Evolutionary conservation across 1,140 invertebrate species (phyloP), one percentile per base, ranked within the genome.

Genomic region (Araneus ventricosus): DNA sequence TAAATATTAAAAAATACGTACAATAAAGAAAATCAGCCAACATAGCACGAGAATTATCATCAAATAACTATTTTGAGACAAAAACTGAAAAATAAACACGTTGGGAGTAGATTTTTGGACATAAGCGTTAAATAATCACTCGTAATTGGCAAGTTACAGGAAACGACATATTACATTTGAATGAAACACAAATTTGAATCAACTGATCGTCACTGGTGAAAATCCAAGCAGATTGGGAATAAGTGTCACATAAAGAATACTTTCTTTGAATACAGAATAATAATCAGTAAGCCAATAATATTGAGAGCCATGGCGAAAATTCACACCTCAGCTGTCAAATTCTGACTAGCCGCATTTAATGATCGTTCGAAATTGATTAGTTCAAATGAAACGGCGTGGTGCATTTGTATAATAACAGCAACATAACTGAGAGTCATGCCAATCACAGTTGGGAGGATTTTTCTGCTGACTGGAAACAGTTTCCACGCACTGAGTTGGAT

Each of bases 381-480:
- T 8, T 61, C n/a, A 17, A 67, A 37, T 6, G 80, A 70, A 4
- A 79, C 90, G 1, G 90, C 90, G n/a, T 84, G 59, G 39, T 93
- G 91, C 85, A 93, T 87, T 85, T 93, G 91, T 24, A 93, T 61
- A 10, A 93, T 93, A 8, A 93, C 91, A 2, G 85, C 82, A 22
- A 93, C 70, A 34, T 93, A 93, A 57, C 91, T 93, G 45, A 93
- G 7, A 10, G 91, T 93, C 30, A 88, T 45, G 8, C 91, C 91
- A 22, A 88, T 39, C 7, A 93, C 91, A 7, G 91, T 93, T 1
- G 91, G 91, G 5, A 93, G n/a, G n/a, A 93, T 85, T 30, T 39
- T 75, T 3, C 91, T 57, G 4, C 41, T 87, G 34, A 87, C 79
- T 1, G 91, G 91, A 57, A 93, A 93, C 22, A 93, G 22, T 63